These are phyloP conservation scores for Arctopsyche grandis DNA, from an alignment of 1,140 invertebrate species.

Conservation along the genomic window DNA sequence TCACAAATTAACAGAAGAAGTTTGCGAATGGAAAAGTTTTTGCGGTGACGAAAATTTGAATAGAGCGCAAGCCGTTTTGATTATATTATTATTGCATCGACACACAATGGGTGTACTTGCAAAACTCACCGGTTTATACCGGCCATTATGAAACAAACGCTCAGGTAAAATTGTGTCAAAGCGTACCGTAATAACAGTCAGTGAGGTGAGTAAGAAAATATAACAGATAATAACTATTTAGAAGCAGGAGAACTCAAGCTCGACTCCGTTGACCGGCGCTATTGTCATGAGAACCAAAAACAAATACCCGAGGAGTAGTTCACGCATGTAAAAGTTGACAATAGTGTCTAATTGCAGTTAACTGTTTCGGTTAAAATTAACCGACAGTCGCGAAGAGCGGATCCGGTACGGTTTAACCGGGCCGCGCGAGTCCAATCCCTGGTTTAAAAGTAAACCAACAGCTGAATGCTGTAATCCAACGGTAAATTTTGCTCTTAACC, in stretches of 20 bases:
- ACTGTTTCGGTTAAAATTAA: not conserved
- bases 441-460: conserved; percentile 33
- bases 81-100: conserved; percentile 9
- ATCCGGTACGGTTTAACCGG: not conserved
- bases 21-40: too few relatives aligned
- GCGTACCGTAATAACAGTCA: conserved; percentile 23
- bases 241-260: too few relatives aligned
- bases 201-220: conserved; percentile 19
- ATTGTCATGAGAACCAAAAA: too few relatives aligned
- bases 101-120: conserved; percentile 26
- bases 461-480: conserved; percentile 52
- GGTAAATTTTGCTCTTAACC: conserved; percentile 54
- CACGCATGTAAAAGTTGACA: too few relatives aligned
- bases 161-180: conserved; percentile 27
- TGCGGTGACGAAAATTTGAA: conserved; percentile 25
- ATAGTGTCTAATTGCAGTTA: not conserved
- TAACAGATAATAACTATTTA: not conserved
- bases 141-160: conserved; percentile 16
- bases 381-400: not conserved
- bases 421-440: not conserved
- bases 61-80: not conserved
- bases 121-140: conserved; percentile 15
- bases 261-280: too few relatives aligned
- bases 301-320: too few relatives aligned
- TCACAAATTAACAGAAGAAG: not conserved